A percentile compares a stretch with the other conserved stretches of the same genome.
Evolutionary conservation across 2,797 vertebrate genomes (phyloP).

Genomic region (Helostoma temminkii): DNA sequence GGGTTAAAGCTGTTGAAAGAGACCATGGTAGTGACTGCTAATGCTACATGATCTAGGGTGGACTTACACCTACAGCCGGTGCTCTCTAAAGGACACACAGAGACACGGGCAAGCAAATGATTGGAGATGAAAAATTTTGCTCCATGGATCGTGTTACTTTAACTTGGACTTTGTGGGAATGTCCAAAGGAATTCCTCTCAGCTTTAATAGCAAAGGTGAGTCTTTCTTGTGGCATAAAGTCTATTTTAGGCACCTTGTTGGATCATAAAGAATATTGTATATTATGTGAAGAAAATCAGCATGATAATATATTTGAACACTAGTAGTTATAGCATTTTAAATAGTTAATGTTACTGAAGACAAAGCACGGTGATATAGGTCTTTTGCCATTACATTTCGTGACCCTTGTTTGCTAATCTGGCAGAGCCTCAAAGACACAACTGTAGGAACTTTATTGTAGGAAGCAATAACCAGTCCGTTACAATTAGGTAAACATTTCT

Average conservation of each 20-base stretch:
- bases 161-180: conserved; percentile 69
- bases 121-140: conserved; percentile 70
- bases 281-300: conserved; percentile 1
- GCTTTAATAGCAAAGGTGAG: conserved; percentile 56
- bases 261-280: background rate
- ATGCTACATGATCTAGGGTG: conserved; percentile 80
- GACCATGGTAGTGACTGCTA: conserved; percentile 65
- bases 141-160: conserved; percentile 72
- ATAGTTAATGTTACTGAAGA: no score
- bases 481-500: background rate
- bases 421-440: background rate
- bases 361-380: no score
- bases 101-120: conserved; percentile 60
- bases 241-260: conserved; percentile 41
- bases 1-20: conserved; percentile 61
- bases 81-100: conserved; percentile 56
- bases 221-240: conserved; percentile 18
- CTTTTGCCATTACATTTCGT: no score
- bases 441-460: background rate
- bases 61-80: conserved; percentile 75
- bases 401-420: no score
- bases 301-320: background rate
- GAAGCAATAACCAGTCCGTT: background rate
- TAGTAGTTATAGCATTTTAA: background rate
- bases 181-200: conserved; percentile 64